phyloP scores from a whole-genome alignment of 2,797 vertebrate species.

The Oryzias dopingdopingensis region DNA sequence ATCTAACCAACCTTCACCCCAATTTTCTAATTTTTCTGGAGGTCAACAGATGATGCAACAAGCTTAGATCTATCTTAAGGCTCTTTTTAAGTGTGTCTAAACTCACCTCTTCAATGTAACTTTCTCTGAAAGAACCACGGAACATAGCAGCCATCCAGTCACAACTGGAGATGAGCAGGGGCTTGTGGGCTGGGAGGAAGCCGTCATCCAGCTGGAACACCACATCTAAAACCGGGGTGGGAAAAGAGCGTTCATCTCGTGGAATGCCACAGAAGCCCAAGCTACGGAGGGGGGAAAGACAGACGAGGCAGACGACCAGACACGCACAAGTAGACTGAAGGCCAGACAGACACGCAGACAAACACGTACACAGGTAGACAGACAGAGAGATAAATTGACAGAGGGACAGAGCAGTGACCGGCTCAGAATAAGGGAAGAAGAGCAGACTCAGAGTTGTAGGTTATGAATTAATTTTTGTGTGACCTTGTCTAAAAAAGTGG shows the following conservation, averaged over 20 bases:
- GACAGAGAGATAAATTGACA: conserved; percentile 80
- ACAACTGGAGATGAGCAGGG: conserved; percentile 89
- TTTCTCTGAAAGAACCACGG: conserved; percentile 89
- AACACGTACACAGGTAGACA: conserved; percentile 72
- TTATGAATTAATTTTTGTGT: conserved; percentile 21
- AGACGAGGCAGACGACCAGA: conserved; percentile 69
- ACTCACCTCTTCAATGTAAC: conserved; percentile 84
- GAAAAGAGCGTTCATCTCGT: conserved; percentile 84
- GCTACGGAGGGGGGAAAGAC: conserved; percentile 78
- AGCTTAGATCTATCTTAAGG: conserved; percentile 9
- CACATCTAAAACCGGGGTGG: conserved; percentile 85
- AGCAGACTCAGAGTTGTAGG: conserved; percentile 26
- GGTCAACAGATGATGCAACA: background rate
- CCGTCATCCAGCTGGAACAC: conserved; percentile 87
- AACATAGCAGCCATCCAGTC: conserved; percentile 96
- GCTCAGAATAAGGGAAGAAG: conserved; percentile 66
- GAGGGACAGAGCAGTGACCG: conserved; percentile 67
- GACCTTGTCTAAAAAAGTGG: conserved; percentile 16
- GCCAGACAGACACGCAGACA: conserved; percentile 62
- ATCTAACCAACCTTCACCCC: conserved; percentile 2
- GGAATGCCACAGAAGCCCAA: conserved; percentile 82
- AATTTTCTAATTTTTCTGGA: conserved; percentile 6
- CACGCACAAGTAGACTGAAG: conserved; percentile 50
- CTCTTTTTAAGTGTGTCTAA: background rate
- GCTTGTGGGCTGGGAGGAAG: conserved; percentile 86